Evolutionary conservation across 2,797 vertebrate genomes (phyloP).

Genomic region (Potorous gilbertii): DNA sequence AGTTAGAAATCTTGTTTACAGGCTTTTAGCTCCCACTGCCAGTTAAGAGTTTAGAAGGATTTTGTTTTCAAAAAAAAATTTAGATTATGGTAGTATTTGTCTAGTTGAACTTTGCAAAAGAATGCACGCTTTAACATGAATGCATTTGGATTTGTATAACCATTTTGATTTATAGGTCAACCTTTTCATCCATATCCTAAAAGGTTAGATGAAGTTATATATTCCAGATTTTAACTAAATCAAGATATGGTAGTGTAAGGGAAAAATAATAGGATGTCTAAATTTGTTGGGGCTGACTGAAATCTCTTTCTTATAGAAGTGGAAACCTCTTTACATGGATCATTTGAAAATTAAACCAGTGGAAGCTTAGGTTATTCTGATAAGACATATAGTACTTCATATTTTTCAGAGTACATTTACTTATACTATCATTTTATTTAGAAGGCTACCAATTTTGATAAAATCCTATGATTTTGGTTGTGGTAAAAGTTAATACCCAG

Average conservation of each 20-base stretch:
- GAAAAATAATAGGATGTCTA: conserved; percentile 15
- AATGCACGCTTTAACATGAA: conserved; percentile 9
- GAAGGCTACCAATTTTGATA: neutral
- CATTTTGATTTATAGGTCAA: neutral
- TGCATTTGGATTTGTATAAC: conserved; percentile 38
- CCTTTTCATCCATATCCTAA: neutral
- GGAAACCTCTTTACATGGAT: neutral
- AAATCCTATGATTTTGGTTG: neutral
- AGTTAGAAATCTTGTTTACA: neutral
- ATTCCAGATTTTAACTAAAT: neutral
- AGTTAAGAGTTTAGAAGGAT: neutral
- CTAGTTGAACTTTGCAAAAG: conserved; percentile 35
- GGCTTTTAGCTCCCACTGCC: neutral
- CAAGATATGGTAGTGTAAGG: neutral
- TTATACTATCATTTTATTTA: conserved; percentile 37
- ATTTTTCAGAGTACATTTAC: conserved; percentile 22
- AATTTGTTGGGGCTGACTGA: neutral
- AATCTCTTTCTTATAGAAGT: neutral
- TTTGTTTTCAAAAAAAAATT: neutral
- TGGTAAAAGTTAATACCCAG: neutral
- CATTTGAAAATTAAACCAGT: conserved; percentile 49
- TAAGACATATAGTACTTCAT: conserved; percentile 41
- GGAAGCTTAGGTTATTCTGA: neutral
- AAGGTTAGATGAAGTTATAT: neutral
- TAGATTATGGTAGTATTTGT: neutral